phyloP scores from a whole-genome alignment of 2,797 vertebrate genomes.

The Erpetoichthys calabaricus region DNA sequence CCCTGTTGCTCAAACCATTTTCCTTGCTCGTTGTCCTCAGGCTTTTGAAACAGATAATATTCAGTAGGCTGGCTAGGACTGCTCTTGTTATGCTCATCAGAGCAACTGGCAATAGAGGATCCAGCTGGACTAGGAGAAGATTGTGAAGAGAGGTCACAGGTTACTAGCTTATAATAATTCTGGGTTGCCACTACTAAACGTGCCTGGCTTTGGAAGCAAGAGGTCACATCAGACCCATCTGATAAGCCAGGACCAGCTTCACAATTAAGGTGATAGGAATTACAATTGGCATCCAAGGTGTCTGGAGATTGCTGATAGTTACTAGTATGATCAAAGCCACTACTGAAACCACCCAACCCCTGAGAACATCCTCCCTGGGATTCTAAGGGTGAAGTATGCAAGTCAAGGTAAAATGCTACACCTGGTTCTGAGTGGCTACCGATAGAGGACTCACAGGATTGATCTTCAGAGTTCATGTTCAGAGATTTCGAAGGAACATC shows the following conservation, averaged over 20 bases:
- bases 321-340: conserved; percentile 42
- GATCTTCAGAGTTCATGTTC: conserved; percentile 47
- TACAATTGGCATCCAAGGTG: conserved; percentile 88
- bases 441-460: conserved; percentile 64
- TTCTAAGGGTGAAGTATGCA: conserved; percentile 77
- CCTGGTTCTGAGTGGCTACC: conserved; percentile 48
- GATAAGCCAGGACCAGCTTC: conserved; percentile 44
- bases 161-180: conserved; percentile 96
- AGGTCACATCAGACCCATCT: conserved; percentile 59
- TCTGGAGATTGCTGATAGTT: conserved; percentile 49
- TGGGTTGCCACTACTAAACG: conserved; percentile 87
- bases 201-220: conserved; percentile 85
- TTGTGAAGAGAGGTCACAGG: conserved; percentile 87
- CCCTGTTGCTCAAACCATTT: conserved; percentile 13
- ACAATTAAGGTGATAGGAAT: conserved; percentile 66
- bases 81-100: conserved; percentile 73
- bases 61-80: conserved; percentile 78
- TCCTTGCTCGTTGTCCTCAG: conserved; percentile 19
- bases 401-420: conserved; percentile 86
- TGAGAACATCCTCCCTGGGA: conserved; percentile 47
- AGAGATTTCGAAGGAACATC: conserved; percentile 47
- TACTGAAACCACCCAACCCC: conserved; percentile 40
- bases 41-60: conserved; percentile 83
- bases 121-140: conserved; percentile 82
- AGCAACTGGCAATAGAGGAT: conserved; percentile 85